Percentiles rank a stretch among this genome's conserved stretches.
These are phyloP conservation scores for Drosophila seclusa DNA, from an alignment of 2,888 invertebrate species.

Conservation along the genomic window DNA sequence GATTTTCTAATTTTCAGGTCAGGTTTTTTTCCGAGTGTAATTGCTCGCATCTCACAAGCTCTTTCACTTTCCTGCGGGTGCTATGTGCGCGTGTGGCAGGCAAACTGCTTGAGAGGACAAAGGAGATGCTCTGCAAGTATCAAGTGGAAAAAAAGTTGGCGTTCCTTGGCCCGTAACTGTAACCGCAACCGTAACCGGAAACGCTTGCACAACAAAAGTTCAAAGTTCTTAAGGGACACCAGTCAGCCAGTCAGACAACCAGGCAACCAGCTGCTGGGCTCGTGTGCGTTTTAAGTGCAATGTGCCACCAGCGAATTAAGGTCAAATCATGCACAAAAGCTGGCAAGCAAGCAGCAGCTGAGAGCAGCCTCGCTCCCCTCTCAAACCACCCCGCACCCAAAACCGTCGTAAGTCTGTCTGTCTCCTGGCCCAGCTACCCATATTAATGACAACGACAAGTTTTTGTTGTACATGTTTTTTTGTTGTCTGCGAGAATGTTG, in stretches of 20 bases:
- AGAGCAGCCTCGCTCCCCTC: not conserved
- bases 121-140: constrained; percentile 36
- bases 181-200: constrained; percentile 69
- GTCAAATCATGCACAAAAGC: constrained; percentile 71
- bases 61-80: constrained; percentile 69
- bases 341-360: not conserved
- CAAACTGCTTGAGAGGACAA: constrained; percentile 39
- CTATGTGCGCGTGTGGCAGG: not conserved
- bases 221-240: constrained; percentile 53
- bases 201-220: constrained; percentile 57
- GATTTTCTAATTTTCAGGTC: not conserved
- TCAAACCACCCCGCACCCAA: not conserved
- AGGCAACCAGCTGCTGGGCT: constrained; percentile 1
- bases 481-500: constrained; percentile 51
- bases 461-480: constrained; percentile 27
- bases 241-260: not conserved
- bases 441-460: constrained; percentile 59
- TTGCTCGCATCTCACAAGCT: constrained; percentile 13
- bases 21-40: not conserved
- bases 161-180: constrained; percentile 44
- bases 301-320: constrained; percentile 75
- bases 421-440: constrained; percentile 17
- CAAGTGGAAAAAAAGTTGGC: constrained; percentile 44
- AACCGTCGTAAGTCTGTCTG: constrained; percentile 26
- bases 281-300: constrained; percentile 66